Conservation (phyloP, 2,888 invertebrate genomes). For the Stenotaenia linearis region DNA sequence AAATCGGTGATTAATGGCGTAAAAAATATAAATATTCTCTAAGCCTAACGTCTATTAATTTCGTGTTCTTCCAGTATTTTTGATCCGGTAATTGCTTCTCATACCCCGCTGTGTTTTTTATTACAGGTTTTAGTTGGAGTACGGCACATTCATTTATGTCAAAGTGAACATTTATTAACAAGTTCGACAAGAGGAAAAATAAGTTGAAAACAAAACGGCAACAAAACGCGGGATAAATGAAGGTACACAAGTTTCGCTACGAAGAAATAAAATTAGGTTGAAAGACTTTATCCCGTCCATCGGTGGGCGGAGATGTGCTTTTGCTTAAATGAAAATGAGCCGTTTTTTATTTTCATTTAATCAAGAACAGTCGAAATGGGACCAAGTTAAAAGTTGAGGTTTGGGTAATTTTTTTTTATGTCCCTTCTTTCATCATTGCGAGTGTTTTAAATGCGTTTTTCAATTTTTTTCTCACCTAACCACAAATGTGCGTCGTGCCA, state of each 20-base stretch:
- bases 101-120: not conserved
- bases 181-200: not conserved
- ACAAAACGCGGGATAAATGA: no score
- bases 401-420: not conserved
- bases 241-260: not conserved
- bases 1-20: no score
- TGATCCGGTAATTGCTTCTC: not conserved
- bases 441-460: conserved; percentile 15
- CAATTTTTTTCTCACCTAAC: conserved; percentile 6
- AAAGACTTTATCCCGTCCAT: not conserved
- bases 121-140: not conserved
- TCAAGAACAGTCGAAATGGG: not conserved
- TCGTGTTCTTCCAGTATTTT: not conserved
- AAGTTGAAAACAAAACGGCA: not conserved
- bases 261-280: not conserved
- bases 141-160: not conserved
- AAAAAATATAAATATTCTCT: no score
- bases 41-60: not conserved
- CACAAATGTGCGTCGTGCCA: not conserved
- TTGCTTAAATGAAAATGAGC: not conserved
- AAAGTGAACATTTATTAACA: not conserved
- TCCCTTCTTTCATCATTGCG: not conserved
- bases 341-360: not conserved
- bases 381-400: not conserved
- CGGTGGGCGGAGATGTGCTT: not conserved